Base-by-base conservation (phyloP, 2,888 invertebrate genomes). In the Machimus atricapillus region DNA sequence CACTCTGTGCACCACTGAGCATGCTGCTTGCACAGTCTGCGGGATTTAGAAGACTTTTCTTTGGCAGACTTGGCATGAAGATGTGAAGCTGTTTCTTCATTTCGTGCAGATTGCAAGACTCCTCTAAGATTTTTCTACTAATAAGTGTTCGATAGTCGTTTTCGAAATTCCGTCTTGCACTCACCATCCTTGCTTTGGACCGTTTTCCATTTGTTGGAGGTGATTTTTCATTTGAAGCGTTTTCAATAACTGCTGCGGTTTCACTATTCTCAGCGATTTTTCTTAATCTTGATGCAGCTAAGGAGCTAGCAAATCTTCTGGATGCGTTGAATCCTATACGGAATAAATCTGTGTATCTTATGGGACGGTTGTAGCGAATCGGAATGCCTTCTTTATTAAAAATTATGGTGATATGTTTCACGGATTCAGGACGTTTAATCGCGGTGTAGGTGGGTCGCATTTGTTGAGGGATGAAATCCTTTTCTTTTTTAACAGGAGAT, bases 1-100 rank as follows among this genome's bases (percentile, higher is more conserved):
- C 81, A 8, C 81, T 81, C 1, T 52, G 81, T 40, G 43, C 78
- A 3, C 52, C 81, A 85, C 86, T 86, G 16, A 86, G 37, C 34
- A 77, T n/a, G 77, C 86, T 86, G 23, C 86, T 77, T n/a, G 56
- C 66, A 46, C 85, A 76, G 19, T 86, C 86, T 56, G 58, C 37
- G 7, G 81, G 82, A 19, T 92, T 89, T 88, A 89, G 92, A 87
- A 90, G 90, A 87, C 31, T 89, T 89, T 93, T 93, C 90, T 94
- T 95, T 86, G 94, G 94, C 89, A 95, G 92, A 90, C 94, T 91
- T 0, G 96, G 96, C 93, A 96, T 94, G 90, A 96, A 96, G 87
- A 96, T 96, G 90, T 96, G 96, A 16, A 96, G 93, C 90, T 97
- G 96, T 83, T 95, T 93, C 90, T 95, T 94, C 66, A 93, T 90